Conservation (phyloP, 2,113 vertebrate genomes). For the Theristicus caerulescens region DNA sequence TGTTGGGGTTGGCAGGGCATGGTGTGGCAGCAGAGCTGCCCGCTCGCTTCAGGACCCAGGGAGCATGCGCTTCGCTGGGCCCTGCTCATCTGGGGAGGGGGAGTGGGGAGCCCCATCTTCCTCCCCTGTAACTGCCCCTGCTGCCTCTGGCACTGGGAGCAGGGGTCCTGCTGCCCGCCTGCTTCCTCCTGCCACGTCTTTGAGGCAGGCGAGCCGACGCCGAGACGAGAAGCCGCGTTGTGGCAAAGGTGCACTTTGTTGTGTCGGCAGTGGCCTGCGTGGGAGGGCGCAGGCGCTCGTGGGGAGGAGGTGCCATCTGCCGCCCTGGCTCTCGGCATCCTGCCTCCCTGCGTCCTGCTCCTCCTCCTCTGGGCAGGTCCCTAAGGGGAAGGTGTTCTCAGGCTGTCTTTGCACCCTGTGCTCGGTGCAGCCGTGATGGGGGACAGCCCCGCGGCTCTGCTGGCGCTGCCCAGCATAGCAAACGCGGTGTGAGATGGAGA, state of each 20-base stretch:
- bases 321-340: not conserved
- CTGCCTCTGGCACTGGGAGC: not conserved
- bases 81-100: not conserved
- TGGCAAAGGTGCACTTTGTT: not conserved
- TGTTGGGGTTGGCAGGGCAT: not conserved
- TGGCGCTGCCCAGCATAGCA: fast-evolving
- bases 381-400: not conserved
- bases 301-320: not conserved
- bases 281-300: fast-evolving
- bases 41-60: not conserved
- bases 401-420: not conserved
- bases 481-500: not conserved
- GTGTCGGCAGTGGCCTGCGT: fast-evolving
- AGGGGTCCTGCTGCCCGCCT: too few species aligned
- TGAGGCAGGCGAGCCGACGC: not conserved
- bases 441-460: not conserved
- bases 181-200: not conserved
- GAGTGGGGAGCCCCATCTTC: not conserved
- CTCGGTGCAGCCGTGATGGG: fast-evolving
- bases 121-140: not conserved
- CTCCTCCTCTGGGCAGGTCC: not conserved
- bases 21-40: not conserved
- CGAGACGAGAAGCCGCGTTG: fast-evolving
- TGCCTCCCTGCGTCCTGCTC: not conserved
- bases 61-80: fast-evolving